Evolutionary conservation across 2,888 invertebrate genomes (phyloP).

Genomic region (Epicampocera succincta): DNA sequence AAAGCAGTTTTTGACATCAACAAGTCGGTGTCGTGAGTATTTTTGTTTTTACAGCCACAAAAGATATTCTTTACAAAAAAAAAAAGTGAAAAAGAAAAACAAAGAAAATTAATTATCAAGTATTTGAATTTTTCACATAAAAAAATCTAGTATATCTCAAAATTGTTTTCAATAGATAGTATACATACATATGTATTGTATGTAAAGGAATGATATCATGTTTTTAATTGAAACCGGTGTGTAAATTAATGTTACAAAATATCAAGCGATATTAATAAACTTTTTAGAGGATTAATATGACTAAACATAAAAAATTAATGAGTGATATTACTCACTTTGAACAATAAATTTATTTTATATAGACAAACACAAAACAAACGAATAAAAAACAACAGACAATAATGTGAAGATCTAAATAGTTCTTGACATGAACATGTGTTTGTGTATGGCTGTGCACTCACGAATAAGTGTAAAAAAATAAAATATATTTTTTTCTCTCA

Average conservation of each 20-base stretch:
- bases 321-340: slow-evolving; percentile 57
- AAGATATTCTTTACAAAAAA: slow-evolving; percentile 25
- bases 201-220: slow-evolving; percentile 37
- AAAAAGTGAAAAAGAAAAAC: slow-evolving; percentile 24
- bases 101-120: slow-evolving; percentile 49
- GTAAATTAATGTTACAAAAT: slow-evolving; percentile 20
- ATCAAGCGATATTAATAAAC: slow-evolving; percentile 18
- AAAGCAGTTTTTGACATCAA: slow-evolving; percentile 49
- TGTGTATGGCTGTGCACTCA: not conserved
- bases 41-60: slow-evolving; percentile 57
- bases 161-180: slow-evolving; percentile 21
- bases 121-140: slow-evolving; percentile 13
- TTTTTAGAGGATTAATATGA: slow-evolving; percentile 60
- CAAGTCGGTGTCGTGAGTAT: slow-evolving; percentile 51
- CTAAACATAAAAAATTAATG: slow-evolving; percentile 59
- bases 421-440: not conserved
- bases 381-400: not conserved
- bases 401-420: slow-evolving; percentile 20
- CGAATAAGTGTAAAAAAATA: slow-evolving; percentile 22
- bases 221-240: slow-evolving; percentile 52
- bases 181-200: not conserved
- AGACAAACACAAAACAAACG: not conserved
- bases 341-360: slow-evolving; percentile 23
- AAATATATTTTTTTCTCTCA: slow-evolving; percentile 17
- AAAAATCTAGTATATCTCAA: slow-evolving; percentile 14